Evolutionary conservation across 2,797 vertebrate genomes (phyloP).

Genomic region (Chromis chromis): DNA sequence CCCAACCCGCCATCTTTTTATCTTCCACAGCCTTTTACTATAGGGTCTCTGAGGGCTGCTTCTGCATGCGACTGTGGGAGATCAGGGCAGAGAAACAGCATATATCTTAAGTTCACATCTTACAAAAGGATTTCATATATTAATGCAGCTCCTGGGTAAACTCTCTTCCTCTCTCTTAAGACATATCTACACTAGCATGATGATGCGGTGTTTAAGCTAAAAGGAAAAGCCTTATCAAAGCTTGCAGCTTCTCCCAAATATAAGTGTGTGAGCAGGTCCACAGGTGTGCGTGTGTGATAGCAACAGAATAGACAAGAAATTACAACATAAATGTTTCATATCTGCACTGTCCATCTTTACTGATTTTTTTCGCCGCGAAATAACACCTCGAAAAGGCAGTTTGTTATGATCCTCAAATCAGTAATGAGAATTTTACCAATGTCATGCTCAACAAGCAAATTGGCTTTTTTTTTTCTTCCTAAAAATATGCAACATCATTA

Average conservation of each 20-base stretch:
- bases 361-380: slow-evolving; percentile 50
- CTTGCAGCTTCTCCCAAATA: slow-evolving; percentile 65
- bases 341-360: slow-evolving; percentile 73
- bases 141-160: slow-evolving; percentile 78
- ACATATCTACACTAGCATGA: slow-evolving; percentile 70
- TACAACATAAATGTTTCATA: slow-evolving; percentile 78
- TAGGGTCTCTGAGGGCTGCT: slow-evolving; percentile 72
- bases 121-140: slow-evolving; percentile 79
- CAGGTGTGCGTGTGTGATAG: slow-evolving; percentile 76
- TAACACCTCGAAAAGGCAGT: slow-evolving; percentile 59
- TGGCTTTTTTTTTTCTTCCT: slow-evolving; percentile 16
- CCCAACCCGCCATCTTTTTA: slow-evolving; percentile 70
- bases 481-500: slow-evolving; percentile 47
- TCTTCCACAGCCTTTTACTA: slow-evolving; percentile 75
- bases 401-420: slow-evolving; percentile 66
- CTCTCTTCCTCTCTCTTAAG: slow-evolving; percentile 70
- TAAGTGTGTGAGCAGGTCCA: slow-evolving; percentile 63
- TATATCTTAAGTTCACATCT: slow-evolving; percentile 81
- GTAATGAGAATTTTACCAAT: slow-evolving; percentile 62
- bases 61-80: slow-evolving; percentile 72
- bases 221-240: slow-evolving; percentile 78
- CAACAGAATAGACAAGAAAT: slow-evolving; percentile 69
- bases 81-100: slow-evolving; percentile 79
- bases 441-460: slow-evolving; percentile 58
- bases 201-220: slow-evolving; percentile 74